Conservation (phyloP, 1,140 invertebrate genomes). For the Brachystomella parvula region DNA sequence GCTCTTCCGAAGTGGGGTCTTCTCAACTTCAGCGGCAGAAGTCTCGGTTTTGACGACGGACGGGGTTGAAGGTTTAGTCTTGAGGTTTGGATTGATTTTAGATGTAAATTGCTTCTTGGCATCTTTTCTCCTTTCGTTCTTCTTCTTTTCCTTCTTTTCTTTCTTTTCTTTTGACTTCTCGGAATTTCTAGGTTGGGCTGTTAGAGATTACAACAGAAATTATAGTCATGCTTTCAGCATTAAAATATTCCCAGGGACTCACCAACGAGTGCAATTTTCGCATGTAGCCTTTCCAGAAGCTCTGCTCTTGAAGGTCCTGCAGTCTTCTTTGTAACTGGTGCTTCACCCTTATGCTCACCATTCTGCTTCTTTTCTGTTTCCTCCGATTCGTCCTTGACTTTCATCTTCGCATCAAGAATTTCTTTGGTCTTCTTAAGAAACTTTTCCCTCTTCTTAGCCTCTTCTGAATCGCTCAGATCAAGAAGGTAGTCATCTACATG, state of each 20-base stretch:
- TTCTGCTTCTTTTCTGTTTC: slow-evolving; percentile 1
- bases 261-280: slow-evolving; percentile 14
- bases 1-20: slow-evolving; percentile 29
- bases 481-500: slow-evolving; percentile 25
- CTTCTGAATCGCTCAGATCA: slow-evolving; percentile 19
- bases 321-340: background rate
- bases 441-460: slow-evolving; percentile 5
- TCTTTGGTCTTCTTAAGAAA: slow-evolving; percentile 10
- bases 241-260: background rate
- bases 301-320: slow-evolving; percentile 7
- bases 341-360: background rate
- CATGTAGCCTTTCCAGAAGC: slow-evolving; percentile 16
- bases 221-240: background rate
- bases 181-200: slow-evolving; percentile 1
- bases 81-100: slow-evolving; percentile 23
- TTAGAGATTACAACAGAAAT: background rate
- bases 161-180: background rate
- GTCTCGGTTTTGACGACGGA: slow-evolving; percentile 12
- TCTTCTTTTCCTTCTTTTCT: slow-evolving; percentile 20
- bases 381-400: background rate
- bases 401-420: slow-evolving; percentile 8
- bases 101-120: slow-evolving; percentile 32
- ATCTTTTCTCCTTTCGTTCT: slow-evolving; percentile 19
- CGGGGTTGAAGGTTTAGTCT: background rate
- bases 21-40: slow-evolving; percentile 1